phyloP scores from a whole-genome alignment of 2,888 invertebrate genomes.

The Ommatoiulus sabulosus region DNA sequence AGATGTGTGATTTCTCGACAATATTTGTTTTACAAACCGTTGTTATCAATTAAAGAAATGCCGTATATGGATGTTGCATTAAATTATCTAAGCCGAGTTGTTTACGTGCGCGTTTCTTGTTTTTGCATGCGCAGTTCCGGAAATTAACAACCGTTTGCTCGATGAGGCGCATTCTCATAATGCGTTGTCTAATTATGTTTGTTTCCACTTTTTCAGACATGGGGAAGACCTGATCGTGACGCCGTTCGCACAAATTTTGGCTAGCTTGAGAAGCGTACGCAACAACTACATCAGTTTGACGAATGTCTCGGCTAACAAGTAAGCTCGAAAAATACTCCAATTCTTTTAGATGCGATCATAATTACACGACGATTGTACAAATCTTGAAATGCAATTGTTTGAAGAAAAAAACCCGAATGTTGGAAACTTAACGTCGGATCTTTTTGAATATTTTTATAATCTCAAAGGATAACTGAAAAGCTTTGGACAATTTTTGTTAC shows the following conservation, averaged over 20 bases:
- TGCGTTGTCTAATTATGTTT: background rate
- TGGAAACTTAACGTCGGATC: too few relatives aligned
- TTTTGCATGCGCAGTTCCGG: background rate
- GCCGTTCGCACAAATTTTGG: constrained; percentile 99
- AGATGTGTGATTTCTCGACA: too few relatives aligned
- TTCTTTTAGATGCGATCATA: background rate
- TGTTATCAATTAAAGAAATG: too few relatives aligned
- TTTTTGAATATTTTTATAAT: too few relatives aligned
- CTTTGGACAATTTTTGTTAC: too few relatives aligned
- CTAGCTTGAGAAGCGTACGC: constrained; percentile 97
- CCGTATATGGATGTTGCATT: too few relatives aligned
- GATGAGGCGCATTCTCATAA: background rate
- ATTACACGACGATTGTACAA: background rate
- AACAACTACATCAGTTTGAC: constrained; percentile 98
- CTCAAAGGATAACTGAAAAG: too few relatives aligned
- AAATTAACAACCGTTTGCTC: background rate
- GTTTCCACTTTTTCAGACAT: constrained; percentile 74
- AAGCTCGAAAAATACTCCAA: constrained; percentile 2
- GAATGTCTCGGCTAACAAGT: constrained; percentile 72
- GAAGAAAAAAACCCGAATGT: too few relatives aligned
- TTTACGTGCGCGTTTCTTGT: background rate
- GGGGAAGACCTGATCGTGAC: constrained; percentile 99
- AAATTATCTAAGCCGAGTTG: too few relatives aligned
- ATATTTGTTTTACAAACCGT: too few relatives aligned
- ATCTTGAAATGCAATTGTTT: too few relatives aligned